Evolutionary conservation across 2,888 invertebrate species (phyloP), one percentile per base, ranked within the genome.

Genomic region (Acanthococcus lagerstroemiae): DNA sequence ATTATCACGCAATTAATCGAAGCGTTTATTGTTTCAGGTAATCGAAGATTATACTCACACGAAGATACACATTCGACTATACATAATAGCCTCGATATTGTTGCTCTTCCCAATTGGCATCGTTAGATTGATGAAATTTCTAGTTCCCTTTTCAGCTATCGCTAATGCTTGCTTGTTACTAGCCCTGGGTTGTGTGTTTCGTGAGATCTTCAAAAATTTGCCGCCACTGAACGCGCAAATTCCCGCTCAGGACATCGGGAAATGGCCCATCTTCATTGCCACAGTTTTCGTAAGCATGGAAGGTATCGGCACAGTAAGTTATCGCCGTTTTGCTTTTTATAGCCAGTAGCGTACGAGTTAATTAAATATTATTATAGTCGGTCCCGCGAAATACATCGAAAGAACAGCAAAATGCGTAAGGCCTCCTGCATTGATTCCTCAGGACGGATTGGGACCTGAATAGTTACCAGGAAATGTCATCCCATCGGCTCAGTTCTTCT

Each of bases 281-380:
- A 95, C 95, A 0, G 95, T 93, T 0, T 87, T 97, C 71, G 96
- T 95, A 75, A 92, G 96, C 1, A 95, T 96, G 84, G 96, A 97
- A 79, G 93, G 92, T 54, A 95, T 96, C 70, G 90, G 90, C 44
- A 88, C 87, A 54, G 88, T 79, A 72, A 75, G 63, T 61, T 21
- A 12, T 52, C 15, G 15, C 2, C 24, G 52, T 21, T n/a, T n/a
- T n/a, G n/a, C n/a, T n/a, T n/a, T n/a, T n/a, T n/a, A n/a, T n/a
- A n/a, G n/a, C n/a, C n/a, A n/a, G n/a, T n/a, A n/a, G n/a, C n/a
- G n/a, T n/a, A n/a, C n/a, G n/a, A n/a, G n/a, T n/a, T n/a, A n/a
- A n/a, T n/a, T n/a, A n/a, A n/a, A n/a, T n/a, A n/a, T n/a, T n/a
- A n/a, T n/a, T n/a, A n/a, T n/a, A n/a, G n/a, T n/a, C n/a, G n/a